Base-by-base conservation (phyloP, 2,797 vertebrate genomes). In the Dipus sagitta region DNA sequence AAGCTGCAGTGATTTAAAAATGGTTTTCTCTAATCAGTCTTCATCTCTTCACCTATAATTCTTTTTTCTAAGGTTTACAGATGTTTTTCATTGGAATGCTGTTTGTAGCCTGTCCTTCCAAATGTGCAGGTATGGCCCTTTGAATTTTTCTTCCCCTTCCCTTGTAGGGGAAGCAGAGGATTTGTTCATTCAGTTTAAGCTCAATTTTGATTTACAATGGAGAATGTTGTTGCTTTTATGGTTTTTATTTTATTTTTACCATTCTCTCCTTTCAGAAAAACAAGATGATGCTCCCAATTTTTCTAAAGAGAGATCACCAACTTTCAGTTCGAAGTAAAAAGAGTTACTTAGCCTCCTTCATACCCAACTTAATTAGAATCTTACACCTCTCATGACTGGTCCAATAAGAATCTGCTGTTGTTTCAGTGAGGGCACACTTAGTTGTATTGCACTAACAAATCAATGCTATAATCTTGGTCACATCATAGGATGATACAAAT, bases 1-100 rank as follows among this genome's bases (percentile, higher is more conserved):
- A 97, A 95, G 28, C 85, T 12, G 64, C 17, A 94, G 89, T 0
- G 1, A 34, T 90, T 96, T 97, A 95, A 81, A 97, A 97, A 83
- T 54, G 17, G 86, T 87, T 98, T 97, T 91, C 71, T 95, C 87
- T 96, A 97, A 97, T 97, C 91, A 96, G 93, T 34, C 38, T 92
- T 14, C 75, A 97, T 82, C 71, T 97, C 92, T 93, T 96, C 97
- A 95, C 93, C 30, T 54, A 26, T 77, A 10, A 1, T 38, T 84
- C 14, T 28, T 87, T 91, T 92, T 72, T 74, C 75, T 91, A 77
- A 64, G 60, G 28, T 32, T 96, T 95, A 84, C 83, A 92, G 32
- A 82, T 77, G 52, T 38, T 83, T 95, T 95, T 87, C 34, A 34
- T 62, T 81, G 76, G 38, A 70, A 94, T 30, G 47, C 68, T 64